Base-by-base conservation (phyloP, 23 tunicate species). In the Diplosoma virens region DNA sequence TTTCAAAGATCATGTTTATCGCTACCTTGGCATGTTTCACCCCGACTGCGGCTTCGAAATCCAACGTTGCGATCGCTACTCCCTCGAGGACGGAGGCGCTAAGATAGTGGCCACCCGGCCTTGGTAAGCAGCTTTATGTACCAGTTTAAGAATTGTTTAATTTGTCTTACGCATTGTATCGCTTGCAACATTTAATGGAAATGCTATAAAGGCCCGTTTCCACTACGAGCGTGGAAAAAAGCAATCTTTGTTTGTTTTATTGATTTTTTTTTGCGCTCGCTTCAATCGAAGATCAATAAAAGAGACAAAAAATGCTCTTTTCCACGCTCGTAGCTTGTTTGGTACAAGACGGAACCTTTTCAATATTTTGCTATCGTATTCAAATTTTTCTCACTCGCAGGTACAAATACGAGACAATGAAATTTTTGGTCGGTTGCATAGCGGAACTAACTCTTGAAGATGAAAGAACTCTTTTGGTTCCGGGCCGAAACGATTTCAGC, bases 401-500 rank as follows among this genome's bases (percentile, higher is more conserved):
- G 96, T 79, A n/a, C 36, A 92, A 92, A 37, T 35, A 92, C 55
- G 97, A 92, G n/a, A 85, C 76, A 69, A 85, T 92, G 78, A 65
- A 67, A 22, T 37, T 81, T 24, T 63, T 92, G 56, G 82, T 82
- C 25, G 97, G 97, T 22, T 81, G 87, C 33, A 92, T 92, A 33
- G 97, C 97, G 1, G 88, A 85, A 32, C 76, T 92, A 67, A 85
- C 87, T 9, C 47, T 33, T 37, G 92, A 92, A 76, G 97, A 92
- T 20, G 97, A 92, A 48, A 28, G 66, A 1, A 89, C 81, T 14
- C 47, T 92, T 27, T 71, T 92, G 31, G 73, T 68, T 0, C 87
- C 92, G 54, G 97, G 92, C 37, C 67, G 60, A 69, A 92, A 92
- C 47, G 97, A 92, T 58, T 92, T 92, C 81, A 92, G 97, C 37